Evolutionary conservation across 1,140 invertebrate species (phyloP), one percentile per base, ranked within the genome.

Genomic region (Pachypeltis micranthus): DNA sequence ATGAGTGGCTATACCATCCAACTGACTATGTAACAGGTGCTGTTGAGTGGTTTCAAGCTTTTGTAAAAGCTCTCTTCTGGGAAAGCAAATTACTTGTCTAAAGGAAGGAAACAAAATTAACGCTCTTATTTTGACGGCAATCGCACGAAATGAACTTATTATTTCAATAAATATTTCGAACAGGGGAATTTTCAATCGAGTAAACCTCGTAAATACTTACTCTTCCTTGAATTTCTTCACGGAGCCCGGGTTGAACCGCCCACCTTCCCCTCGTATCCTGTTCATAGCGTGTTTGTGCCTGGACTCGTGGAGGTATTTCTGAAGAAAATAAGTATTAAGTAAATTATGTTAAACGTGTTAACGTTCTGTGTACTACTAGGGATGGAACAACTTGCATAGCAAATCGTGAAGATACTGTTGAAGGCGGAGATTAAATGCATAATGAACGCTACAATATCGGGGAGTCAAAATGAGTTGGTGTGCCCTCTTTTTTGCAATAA

Each of bases 291-390:
- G 96, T 69, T 89, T 80, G 78, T 99, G 96, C 62, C 96, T 79
- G 10, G 95, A 98, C 78, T 98, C 96, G 70, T 99, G 96, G n/a
- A 98, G 79, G 74, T 98, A 99, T 92, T 98, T 98, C 87, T 95
- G 74, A 31, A 83, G 79, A 67, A 70, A 69, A 70, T 68, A 66
- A 66, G 59, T n/a, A n/a, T n/a, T n/a, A n/a, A n/a, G n/a, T n/a
- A 39, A 39, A 39, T 39, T n/a, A 39, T 39, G 34, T n/a, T 39
- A 39, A 39, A n/a, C 7, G n/a, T 39, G n/a, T 10, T 7, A 10
- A 39, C 7, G 7, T 39, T 39, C n/a, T 39, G n/a, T 39, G 34
- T 39, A 39, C 7, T 39, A 39, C n/a, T 39, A 39, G 34, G 7
- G 7, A 39, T 39, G 34, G n/a, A 10, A 39, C n/a, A 21, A 54